These are phyloP conservation scores for Frieseomelitta varia DNA, from an alignment of 1,140 invertebrate genomes.

Conservation along the genomic window DNA sequence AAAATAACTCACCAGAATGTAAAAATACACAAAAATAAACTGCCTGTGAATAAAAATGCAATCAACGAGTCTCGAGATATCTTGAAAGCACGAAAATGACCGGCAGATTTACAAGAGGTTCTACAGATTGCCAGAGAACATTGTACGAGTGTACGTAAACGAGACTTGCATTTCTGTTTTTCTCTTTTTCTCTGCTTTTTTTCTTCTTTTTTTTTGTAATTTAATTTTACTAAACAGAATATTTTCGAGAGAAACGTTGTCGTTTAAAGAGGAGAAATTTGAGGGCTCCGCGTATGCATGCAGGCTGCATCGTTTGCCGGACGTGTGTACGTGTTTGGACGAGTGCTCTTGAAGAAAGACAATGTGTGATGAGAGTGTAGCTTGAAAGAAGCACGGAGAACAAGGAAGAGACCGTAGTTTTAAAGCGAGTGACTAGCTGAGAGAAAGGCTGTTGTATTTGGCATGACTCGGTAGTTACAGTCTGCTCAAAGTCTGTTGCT, in stretches of 20 bases:
- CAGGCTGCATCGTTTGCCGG: background rate
- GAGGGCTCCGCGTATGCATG: background rate
- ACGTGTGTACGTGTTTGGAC: background rate
- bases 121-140: background rate
- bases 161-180: too few relatives aligned
- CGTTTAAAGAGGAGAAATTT: background rate
- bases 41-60: background rate
- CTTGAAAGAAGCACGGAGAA: background rate
- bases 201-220: background rate
- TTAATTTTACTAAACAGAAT: background rate
- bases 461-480: background rate
- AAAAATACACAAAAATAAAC: background rate
- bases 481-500: constrained; percentile 1
- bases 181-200: too few relatives aligned
- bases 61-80: background rate
- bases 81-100: background rate
- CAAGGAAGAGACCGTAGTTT: background rate
- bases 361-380: constrained; percentile 22
- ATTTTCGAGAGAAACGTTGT: background rate
- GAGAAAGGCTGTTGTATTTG: background rate
- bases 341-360: constrained; percentile 14
- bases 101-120: too few relatives aligned
- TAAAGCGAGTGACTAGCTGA: constrained; percentile 12
- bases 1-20: background rate
- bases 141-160: background rate